Evolutionary conservation across 2,113 vertebrate species (phyloP).

Genomic region (Trinectes maculatus): DNA sequence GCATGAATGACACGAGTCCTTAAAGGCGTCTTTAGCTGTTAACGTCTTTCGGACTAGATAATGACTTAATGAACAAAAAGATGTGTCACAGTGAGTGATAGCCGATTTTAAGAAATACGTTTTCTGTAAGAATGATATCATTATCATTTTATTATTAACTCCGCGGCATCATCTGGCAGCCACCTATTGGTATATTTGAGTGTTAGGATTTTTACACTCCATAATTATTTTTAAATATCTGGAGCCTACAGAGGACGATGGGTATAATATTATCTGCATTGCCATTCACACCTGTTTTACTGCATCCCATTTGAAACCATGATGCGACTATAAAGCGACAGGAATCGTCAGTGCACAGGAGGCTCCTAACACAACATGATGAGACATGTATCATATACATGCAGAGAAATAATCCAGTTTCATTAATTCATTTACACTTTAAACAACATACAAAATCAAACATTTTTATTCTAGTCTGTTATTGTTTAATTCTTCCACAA

Average conservation of each 20-base stretch:
- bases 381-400: neutral
- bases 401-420: neutral
- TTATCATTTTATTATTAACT: neutral
- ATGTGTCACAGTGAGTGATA: neutral
- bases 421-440: neutral
- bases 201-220: neutral
- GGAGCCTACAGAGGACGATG: conserved; percentile 22
- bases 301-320: conserved; percentile 35
- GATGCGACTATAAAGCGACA: neutral
- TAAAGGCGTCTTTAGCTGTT: neutral
- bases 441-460: neutral
- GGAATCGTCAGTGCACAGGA: neutral
- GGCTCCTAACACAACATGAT: neutral
- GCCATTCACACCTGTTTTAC: conserved; percentile 45
- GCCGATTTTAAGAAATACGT: neutral
- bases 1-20: neutral
- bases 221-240: conserved; percentile 20
- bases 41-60: neutral
- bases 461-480: neutral
- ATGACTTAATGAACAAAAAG: neutral
- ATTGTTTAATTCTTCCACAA: no score
- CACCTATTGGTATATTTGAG: neutral
- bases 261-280: conserved; percentile 44
- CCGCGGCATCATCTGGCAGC: neutral
- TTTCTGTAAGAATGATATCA: neutral